phyloP scores from a whole-genome alignment of 37 sponge, comb jelly and placozoan species.

The Aplysina aerophoba region DNA sequence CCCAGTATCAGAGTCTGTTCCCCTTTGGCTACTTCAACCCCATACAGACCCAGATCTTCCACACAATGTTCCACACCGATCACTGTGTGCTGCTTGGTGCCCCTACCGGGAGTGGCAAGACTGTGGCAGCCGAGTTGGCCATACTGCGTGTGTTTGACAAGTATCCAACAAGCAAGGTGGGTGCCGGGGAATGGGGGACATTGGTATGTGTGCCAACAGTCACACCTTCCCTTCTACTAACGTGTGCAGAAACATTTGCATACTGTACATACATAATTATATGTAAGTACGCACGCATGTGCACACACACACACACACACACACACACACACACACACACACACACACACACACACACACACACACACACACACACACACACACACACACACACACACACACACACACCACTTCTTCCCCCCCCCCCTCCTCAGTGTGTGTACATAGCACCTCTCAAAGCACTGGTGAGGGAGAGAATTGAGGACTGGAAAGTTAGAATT shows the following conservation, averaged over 20 bases:
- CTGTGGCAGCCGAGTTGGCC: slow-evolving; percentile 98
- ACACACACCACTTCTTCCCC: neutral
- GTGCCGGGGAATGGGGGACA: neutral
- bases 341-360: too few relatives aligned
- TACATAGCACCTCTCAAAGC: slow-evolving; percentile 99
- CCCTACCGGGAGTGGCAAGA: slow-evolving; percentile 98
- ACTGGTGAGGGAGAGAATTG: slow-evolving; percentile 92
- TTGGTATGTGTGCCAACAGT: too few relatives aligned
- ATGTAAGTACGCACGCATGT: too few relatives aligned
- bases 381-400: neutral
- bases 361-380: slow-evolving; percentile 1
- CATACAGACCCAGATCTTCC: slow-evolving; percentile 96
- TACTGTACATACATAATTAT: too few relatives aligned
- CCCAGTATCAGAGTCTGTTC: slow-evolving; percentile 68
- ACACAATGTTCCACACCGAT: slow-evolving; percentile 95
- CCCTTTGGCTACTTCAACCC: slow-evolving; percentile 95
- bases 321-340: too few relatives aligned
- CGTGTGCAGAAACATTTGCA: too few relatives aligned
- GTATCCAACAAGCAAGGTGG: slow-evolving; percentile 77
- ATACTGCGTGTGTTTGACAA: slow-evolving; percentile 90
- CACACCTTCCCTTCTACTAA: too few relatives aligned
- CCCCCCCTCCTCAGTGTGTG: slow-evolving; percentile 55
- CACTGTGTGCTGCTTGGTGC: slow-evolving; percentile 92
- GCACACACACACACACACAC: too few relatives aligned
- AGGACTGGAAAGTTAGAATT: slow-evolving; percentile 89